Evolutionary conservation across 2,113 vertebrate species (phyloP).

Genomic region (Carassius gibelio): DNA sequence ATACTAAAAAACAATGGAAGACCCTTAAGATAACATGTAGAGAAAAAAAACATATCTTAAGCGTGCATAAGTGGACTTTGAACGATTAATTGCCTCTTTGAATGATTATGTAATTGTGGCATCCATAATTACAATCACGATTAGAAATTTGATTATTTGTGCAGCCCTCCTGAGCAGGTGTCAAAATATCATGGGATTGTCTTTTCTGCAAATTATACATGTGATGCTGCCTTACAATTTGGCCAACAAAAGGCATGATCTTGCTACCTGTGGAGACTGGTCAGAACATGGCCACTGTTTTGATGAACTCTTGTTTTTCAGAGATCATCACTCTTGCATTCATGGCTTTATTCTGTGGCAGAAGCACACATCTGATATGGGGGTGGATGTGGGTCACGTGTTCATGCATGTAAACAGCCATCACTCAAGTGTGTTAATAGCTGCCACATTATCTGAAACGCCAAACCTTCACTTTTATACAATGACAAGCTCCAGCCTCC

Average conservation of each 20-base stretch:
- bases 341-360: conserved; percentile 13
- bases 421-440: conserved; percentile 29
- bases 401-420: conserved; percentile 7
- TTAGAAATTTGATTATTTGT: too few species aligned
- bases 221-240: background rate
- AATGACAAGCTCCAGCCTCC: background rate
- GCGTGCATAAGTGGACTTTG: too few species aligned
- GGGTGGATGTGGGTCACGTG: conserved; percentile 15
- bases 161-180: background rate
- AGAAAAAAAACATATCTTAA: too few species aligned
- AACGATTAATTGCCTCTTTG: too few species aligned
- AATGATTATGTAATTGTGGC: too few species aligned
- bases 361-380: conserved; percentile 31
- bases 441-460: background rate
- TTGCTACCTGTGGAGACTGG: background rate
- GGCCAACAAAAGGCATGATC: background rate
- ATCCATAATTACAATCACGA: too few species aligned
- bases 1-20: too few species aligned
- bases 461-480: conserved; percentile 13
- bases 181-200: background rate
- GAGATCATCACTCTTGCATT: conserved; percentile 22
- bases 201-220: background rate
- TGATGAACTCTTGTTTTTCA: background rate
- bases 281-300: background rate
- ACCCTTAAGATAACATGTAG: too few species aligned